These are phyloP conservation scores for Alviniconcha marisindica DNA, from an alignment of 1,140 invertebrate species.

Conservation along the genomic window DNA sequence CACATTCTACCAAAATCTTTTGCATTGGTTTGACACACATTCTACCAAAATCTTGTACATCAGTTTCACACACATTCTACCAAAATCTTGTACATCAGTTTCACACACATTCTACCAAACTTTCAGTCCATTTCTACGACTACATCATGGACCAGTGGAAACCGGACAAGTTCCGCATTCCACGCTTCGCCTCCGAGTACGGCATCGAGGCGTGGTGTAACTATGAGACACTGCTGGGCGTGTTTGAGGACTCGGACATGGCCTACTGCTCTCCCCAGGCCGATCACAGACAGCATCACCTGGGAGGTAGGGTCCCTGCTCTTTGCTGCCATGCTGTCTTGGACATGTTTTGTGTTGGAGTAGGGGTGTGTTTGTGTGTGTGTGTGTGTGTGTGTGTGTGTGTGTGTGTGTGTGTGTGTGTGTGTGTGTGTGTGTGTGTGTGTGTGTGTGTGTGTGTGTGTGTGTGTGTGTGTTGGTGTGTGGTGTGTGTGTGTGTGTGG, in stretches of 20 bases:
- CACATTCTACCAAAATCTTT: background rate
- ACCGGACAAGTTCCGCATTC: slow-evolving; percentile 84
- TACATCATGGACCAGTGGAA: slow-evolving; percentile 90
- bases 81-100: too few species aligned
- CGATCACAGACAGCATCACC: slow-evolving; percentile 66
- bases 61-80: too few species aligned
- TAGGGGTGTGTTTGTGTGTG: slow-evolving; percentile 19
- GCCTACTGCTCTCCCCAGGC: slow-evolving; percentile 56
- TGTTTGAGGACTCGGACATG: slow-evolving; percentile 51
- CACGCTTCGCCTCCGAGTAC: slow-evolving; percentile 96
- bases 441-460: slow-evolving; percentile 21
- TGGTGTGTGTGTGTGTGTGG: background rate
- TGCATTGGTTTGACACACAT: too few species aligned
- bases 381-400: slow-evolving; percentile 12
- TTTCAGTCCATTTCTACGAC: slow-evolving; percentile 93
- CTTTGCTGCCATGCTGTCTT: background rate
- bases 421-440: background rate
- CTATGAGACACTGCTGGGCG: slow-evolving; percentile 53
- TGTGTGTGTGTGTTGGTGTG: slow-evolving; percentile 1
- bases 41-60: too few species aligned
- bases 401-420: background rate
- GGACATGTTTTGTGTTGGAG: background rate
- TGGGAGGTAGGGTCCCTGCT: slow-evolving; percentile 43
- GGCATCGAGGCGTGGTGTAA: slow-evolving; percentile 88
- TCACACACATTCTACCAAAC: too few species aligned